Conservation (phyloP, 2,888 invertebrate species). For the Galeopsomyia nigrocyanea region DNA sequence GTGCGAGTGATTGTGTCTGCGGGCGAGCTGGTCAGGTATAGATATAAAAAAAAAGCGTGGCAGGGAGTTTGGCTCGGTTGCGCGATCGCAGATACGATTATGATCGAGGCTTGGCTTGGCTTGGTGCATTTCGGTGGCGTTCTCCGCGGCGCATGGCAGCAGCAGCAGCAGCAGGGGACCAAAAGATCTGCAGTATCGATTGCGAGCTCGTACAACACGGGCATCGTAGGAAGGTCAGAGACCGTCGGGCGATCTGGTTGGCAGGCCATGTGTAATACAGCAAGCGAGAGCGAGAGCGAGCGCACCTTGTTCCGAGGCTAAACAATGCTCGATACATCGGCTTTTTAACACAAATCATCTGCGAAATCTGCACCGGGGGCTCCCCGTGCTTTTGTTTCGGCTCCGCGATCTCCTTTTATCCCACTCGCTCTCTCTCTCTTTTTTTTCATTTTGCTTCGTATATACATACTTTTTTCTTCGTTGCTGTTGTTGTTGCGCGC, state of each 20-base stretch:
- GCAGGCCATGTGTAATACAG: conserved; percentile 59
- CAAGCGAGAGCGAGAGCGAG: conserved; percentile 47
- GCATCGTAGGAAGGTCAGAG: conserved; percentile 60
- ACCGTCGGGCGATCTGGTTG: conserved; percentile 63
- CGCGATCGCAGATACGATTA: conserved; percentile 46
- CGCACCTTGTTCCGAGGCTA: conserved; percentile 45
- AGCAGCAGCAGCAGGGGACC: conserved; percentile 52
- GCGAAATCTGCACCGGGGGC: conserved; percentile 33
- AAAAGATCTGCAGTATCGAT: conserved; percentile 61
- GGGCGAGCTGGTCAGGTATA: too few relatives aligned
- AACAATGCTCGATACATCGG: conserved; percentile 49
- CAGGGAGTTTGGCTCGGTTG: too few relatives aligned
- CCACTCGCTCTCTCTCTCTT: too few relatives aligned
- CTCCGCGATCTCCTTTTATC: too few relatives aligned
- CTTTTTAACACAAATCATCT: conserved; percentile 37
- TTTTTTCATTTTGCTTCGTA: too few relatives aligned
- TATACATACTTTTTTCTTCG: background rate
- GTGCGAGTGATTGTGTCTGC: too few relatives aligned
- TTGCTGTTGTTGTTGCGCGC: background rate
- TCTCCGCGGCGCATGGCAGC: conserved; percentile 48
- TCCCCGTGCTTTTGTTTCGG: too few relatives aligned
- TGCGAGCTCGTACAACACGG: conserved; percentile 46
- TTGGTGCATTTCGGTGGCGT: conserved; percentile 46
- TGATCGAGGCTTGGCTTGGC: conserved; percentile 34
- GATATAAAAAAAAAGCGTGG: too few relatives aligned